Evolutionary conservation across 2,797 vertebrate genomes (phyloP).

Genomic region (Hypotaenidia philippensis): DNA sequence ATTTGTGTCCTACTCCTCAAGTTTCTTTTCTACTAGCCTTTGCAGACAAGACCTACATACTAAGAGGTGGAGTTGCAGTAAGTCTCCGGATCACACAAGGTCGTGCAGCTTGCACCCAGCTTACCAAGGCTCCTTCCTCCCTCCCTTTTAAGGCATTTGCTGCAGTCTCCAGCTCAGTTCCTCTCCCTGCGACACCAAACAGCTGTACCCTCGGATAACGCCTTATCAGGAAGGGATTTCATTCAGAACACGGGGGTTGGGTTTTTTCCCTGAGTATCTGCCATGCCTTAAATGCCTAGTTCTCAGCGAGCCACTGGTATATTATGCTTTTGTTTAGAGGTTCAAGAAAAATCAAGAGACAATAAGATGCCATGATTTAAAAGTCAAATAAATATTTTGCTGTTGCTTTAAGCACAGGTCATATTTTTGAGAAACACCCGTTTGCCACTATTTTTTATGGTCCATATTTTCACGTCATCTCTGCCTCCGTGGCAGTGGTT

Average conservation of each 20-base stretch:
- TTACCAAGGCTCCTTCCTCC: not conserved
- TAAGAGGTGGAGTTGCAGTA: not conserved
- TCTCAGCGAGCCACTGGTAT: rapidly evolving
- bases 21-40: not conserved
- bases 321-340: constrained; percentile 15
- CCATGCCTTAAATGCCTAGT: not conserved
- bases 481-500: constrained; percentile 20
- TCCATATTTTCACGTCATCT: not conserved
- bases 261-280: not conserved
- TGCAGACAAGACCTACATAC: not conserved
- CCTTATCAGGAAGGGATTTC: not conserved
- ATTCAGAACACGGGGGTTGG: rapidly evolving
- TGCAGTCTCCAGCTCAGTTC: not conserved
- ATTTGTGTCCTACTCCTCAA: not conserved
- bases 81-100: not conserved
- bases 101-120: not conserved
- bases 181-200: not conserved
- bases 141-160: not conserved
- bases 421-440: constrained; percentile 30
- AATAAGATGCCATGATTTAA: constrained; percentile 43
- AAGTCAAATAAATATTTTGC: constrained; percentile 58
- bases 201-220: not conserved
- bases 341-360: not conserved
- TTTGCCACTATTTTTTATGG: constrained; percentile 54
- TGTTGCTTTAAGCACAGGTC: constrained; percentile 40